A percentile compares a stretch with the other conserved stretches of the same genome.
phyloP scores from a whole-genome alignment of 2,888 invertebrate species.

The Drosophila cyrtoloma region DNA sequence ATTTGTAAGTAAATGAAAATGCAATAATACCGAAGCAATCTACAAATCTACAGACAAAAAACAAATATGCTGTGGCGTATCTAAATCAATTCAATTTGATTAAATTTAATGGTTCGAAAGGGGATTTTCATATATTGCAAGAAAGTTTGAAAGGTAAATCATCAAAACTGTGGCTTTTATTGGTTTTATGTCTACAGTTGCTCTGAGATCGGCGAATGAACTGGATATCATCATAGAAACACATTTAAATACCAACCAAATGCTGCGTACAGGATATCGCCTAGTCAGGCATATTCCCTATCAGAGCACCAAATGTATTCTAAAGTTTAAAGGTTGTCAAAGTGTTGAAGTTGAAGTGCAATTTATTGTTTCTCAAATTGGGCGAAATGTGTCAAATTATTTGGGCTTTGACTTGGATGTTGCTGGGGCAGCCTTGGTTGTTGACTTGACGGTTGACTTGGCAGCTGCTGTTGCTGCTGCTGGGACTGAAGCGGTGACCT shows the following conservation, averaged over 20 bases:
- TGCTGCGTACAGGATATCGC: background rate
- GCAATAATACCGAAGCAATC: background rate
- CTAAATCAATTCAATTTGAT: background rate
- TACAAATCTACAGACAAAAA: background rate
- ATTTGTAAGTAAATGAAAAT: background rate
- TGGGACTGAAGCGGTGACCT: background rate
- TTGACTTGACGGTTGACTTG: constrained; percentile 33
- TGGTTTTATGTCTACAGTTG: too few species aligned
- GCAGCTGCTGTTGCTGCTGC: background rate
- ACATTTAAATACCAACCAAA: too few species aligned
- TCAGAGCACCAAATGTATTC: background rate
- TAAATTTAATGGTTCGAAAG: background rate
- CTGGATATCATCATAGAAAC: too few species aligned
- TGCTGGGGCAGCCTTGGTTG: constrained; percentile 11
- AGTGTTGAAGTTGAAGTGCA: too few species aligned
- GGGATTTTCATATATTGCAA: background rate
- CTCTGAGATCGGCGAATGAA: too few species aligned
- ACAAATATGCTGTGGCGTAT: background rate
- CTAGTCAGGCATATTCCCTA: background rate
- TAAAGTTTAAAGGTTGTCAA: background rate
- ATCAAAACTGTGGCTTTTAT: too few species aligned
- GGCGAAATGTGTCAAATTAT: background rate
- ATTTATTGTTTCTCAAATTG: background rate
- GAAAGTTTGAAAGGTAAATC: background rate
- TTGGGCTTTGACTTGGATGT: constrained; percentile 12